Percentiles rank a stretch among this genome's conserved stretches.
Evolutionary conservation across 2,888 invertebrate species (phyloP).

Genomic region (Zonitis immaculata): DNA sequence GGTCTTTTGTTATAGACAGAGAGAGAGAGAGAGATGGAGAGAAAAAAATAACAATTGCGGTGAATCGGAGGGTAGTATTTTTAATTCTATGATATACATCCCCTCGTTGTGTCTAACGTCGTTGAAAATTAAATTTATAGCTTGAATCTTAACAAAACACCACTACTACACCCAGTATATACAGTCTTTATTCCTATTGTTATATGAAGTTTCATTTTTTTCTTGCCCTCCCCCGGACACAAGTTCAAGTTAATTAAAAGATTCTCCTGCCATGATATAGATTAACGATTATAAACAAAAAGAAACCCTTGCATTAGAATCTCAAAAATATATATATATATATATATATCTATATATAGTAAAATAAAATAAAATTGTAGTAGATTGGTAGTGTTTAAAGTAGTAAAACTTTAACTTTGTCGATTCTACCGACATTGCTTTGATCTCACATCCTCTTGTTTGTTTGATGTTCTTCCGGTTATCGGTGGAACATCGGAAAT

Average conservation of each 20-base stretch:
- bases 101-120: constrained; percentile 29
- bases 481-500: not conserved
- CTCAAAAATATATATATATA: too few relatives aligned
- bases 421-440: not conserved
- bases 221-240: constrained; percentile 17
- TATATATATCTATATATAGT: too few relatives aligned
- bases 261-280: not conserved
- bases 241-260: not conserved
- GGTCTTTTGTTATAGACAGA: constrained; percentile 31
- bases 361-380: too few relatives aligned
- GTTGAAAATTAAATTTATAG: constrained; percentile 34
- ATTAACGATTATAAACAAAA: too few relatives aligned
- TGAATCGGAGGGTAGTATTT: constrained; percentile 32
- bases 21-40: too few relatives aligned
- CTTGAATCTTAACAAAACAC: constrained; percentile 17
- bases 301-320: too few relatives aligned
- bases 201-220: constrained; percentile 8
- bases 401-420: not conserved
- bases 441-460: not conserved
- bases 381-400: not conserved
- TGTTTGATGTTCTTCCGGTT: not conserved
- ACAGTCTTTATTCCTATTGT: constrained; percentile 18
- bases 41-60: constrained; percentile 36
- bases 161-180: too few relatives aligned
- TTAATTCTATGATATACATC: constrained; percentile 32